A percentile compares a stretch with the other conserved stretches of the same genome.
Conservation (phyloP, 30 jellyfish, hydroid and myxozoan genomes). For the Pelagia noctiluca region DNA sequence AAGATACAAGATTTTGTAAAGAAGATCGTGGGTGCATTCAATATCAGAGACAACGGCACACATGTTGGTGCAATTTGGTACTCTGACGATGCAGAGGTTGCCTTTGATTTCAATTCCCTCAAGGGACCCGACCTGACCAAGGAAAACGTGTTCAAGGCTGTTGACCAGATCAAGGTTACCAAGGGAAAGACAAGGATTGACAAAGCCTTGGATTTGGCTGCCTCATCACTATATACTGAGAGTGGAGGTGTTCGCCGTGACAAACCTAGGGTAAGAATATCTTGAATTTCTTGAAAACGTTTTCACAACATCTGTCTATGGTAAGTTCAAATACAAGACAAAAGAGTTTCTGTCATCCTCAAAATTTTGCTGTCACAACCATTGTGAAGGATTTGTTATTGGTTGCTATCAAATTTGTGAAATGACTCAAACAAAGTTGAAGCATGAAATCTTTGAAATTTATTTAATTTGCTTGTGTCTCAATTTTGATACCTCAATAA, state of each 20-base stretch:
- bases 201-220: slow-evolving; percentile 87
- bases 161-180: slow-evolving; percentile 75
- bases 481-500: no score
- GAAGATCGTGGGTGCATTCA: slow-evolving; percentile 88
- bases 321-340: no score
- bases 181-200: slow-evolving; percentile 96
- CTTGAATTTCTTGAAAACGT: background rate
- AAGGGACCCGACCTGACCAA: slow-evolving; percentile 79
- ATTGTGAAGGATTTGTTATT: no score
- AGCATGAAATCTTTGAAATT: no score
- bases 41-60: slow-evolving; percentile 75
- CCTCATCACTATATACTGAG: slow-evolving; percentile 67
- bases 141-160: slow-evolving; percentile 77
- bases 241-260: slow-evolving; percentile 90
- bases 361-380: no score
- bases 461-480: no score
- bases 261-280: slow-evolving; percentile 85
- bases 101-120: slow-evolving; percentile 84
- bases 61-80: slow-evolving; percentile 97
- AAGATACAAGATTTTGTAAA: slow-evolving; percentile 89
- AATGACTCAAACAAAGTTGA: no score
- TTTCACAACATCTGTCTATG: no score
- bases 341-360: no score
- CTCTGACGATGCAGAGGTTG: slow-evolving; percentile 89
- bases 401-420: no score